Conservation (phyloP, 1,140 invertebrate species). For the Parasteatoda tepidariorum region DNA sequence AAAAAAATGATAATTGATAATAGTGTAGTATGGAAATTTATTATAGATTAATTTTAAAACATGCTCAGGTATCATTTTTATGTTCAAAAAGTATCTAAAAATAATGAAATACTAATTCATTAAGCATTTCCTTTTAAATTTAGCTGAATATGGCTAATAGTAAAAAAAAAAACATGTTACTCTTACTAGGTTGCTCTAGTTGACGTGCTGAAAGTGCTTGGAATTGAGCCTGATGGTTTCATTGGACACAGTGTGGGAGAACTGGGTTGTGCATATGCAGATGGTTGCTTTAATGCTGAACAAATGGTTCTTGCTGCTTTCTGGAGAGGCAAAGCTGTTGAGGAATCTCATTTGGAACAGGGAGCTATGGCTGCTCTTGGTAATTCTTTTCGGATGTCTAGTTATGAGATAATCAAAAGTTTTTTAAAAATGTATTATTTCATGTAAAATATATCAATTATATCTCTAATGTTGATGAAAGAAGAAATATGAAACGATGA, state of each 20-base stretch:
- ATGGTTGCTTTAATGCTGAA: slow-evolving; percentile 91
- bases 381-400: slow-evolving; percentile 67
- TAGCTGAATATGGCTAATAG: no score
- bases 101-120: no score
- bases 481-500: no score
- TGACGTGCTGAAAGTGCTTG: slow-evolving; percentile 82
- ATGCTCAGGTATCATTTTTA: no score
- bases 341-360: slow-evolving; percentile 79
- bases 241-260: slow-evolving; percentile 96
- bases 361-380: slow-evolving; percentile 86
- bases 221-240: slow-evolving; percentile 90
- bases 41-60: no score
- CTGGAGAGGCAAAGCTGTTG: slow-evolving; percentile 87
- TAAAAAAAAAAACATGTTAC: no score
- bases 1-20: no score
- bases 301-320: slow-evolving; percentile 93
- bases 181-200: slow-evolving; percentile 87
- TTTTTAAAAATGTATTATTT: background rate
- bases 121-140: no score
- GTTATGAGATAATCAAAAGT: no score
- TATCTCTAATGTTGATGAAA: background rate
- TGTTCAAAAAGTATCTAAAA: no score
- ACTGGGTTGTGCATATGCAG: slow-evolving; percentile 95
- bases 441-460: background rate
- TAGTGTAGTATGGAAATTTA: no score